phyloP scores from a whole-genome alignment of 2,797 vertebrate genomes.

The Eulemur coronatus region DNA sequence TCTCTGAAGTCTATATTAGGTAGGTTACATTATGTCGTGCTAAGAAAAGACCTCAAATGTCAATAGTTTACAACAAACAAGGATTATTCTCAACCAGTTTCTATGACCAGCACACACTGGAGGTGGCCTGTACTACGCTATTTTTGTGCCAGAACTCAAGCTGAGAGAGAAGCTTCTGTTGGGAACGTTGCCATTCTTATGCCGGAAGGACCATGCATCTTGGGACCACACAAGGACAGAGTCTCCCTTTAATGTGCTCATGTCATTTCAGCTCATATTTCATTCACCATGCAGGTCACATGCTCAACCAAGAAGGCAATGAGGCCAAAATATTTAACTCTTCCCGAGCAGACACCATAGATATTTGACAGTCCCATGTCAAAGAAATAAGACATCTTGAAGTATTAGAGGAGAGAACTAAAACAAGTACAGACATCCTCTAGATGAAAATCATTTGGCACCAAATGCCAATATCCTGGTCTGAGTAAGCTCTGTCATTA shows the following conservation, averaged over 20 bases:
- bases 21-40: background rate
- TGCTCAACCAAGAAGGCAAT: background rate
- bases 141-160: background rate
- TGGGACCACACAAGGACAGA: background rate
- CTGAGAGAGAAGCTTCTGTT: background rate
- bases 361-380: background rate
- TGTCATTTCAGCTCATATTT: background rate
- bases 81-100: background rate
- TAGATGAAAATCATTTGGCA: background rate
- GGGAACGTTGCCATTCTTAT: background rate
- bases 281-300: background rate
- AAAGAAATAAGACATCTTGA: background rate
- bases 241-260: background rate
- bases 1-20: background rate
- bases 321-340: background rate
- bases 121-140: fast-evolving
- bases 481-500: background rate
- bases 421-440: background rate
- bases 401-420: background rate
- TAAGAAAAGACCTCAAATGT: background rate
- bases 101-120: background rate
- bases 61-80: background rate
- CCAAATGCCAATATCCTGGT: background rate
- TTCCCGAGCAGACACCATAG: background rate
- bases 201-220: background rate